A percentile compares a stretch with the other conserved stretches of the same genome.
phyloP scores from a whole-genome alignment of 2,113 vertebrate species.

The Lonchura striata region DNA sequence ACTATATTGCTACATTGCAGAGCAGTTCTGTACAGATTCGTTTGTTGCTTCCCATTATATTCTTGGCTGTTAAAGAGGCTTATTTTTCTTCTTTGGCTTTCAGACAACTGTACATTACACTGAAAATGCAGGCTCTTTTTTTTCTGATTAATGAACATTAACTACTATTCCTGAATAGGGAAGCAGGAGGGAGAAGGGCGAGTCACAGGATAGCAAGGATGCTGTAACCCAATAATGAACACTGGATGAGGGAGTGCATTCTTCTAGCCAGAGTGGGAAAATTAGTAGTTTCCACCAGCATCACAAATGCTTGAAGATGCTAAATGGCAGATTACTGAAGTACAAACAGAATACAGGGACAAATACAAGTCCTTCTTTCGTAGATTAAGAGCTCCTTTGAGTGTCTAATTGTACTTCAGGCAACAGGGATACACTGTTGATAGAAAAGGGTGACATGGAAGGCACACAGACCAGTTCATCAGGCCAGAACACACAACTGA shows the following conservation, averaged over 20 bases:
- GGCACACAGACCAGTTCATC: neutral
- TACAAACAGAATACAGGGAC: neutral
- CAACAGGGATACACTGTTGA: neutral
- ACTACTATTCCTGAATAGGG: neutral
- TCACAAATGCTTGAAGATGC: neutral
- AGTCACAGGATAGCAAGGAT: neutral
- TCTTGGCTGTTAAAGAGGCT: neutral
- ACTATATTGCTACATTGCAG: neutral
- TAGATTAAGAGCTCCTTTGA: neutral
- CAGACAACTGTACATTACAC: neutral
- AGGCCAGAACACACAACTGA: neutral
- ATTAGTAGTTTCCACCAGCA: neutral
- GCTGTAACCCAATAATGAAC: neutral
- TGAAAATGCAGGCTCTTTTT: neutral
- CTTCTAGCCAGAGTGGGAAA: neutral
- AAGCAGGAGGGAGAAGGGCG: neutral
- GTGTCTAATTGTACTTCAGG: neutral
- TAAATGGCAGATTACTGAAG: neutral
- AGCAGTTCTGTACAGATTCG: neutral
- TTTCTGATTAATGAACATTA: neutral
- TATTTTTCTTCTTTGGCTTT: neutral
- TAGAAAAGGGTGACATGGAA: neutral
- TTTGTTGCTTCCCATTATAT: neutral
- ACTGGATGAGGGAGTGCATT: neutral
- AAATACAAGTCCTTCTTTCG: neutral